phyloP scores from a whole-genome alignment of 2,888 invertebrate genomes.

The Julus scandinavius region DNA sequence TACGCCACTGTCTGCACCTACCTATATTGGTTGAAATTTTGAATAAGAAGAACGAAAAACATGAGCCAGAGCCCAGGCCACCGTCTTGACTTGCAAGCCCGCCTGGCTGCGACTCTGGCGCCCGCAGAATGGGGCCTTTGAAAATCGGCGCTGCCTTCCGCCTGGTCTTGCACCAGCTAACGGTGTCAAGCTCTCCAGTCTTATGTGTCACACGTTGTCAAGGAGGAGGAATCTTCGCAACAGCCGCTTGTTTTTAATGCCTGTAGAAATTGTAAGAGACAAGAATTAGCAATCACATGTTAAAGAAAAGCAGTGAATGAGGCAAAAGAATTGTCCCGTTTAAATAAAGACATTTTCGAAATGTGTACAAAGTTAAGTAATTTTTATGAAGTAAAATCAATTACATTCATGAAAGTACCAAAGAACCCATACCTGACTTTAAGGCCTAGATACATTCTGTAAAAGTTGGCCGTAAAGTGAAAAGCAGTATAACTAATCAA shows the following conservation, averaged over 20 bases:
- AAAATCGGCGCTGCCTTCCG: background rate
- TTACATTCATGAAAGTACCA: no score
- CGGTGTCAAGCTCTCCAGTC: background rate
- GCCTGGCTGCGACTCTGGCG: conserved; percentile 36
- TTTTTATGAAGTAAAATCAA: no score
- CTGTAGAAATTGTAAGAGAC: background rate
- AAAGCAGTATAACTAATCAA: no score
- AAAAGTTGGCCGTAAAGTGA: no score
- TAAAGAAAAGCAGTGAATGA: no score
- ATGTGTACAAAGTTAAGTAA: no score
- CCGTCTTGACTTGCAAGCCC: conserved; percentile 55
- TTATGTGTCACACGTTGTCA: background rate
- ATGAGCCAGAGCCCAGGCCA: conserved; percentile 37
- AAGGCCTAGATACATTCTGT: no score
- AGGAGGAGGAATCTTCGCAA: background rate
- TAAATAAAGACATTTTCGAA: no score
- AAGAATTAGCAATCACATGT: background rate
- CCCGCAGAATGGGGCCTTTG: background rate
- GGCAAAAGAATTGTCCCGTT: no score
- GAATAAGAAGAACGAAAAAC: background rate
- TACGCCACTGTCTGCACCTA: background rate
- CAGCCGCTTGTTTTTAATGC: background rate
- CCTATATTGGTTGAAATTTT: background rate
- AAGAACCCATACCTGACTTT: no score
- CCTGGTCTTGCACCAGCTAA: background rate